phyloP scores from a whole-genome alignment of 2,888 invertebrate species.

The Emmelina monodactyla region DNA sequence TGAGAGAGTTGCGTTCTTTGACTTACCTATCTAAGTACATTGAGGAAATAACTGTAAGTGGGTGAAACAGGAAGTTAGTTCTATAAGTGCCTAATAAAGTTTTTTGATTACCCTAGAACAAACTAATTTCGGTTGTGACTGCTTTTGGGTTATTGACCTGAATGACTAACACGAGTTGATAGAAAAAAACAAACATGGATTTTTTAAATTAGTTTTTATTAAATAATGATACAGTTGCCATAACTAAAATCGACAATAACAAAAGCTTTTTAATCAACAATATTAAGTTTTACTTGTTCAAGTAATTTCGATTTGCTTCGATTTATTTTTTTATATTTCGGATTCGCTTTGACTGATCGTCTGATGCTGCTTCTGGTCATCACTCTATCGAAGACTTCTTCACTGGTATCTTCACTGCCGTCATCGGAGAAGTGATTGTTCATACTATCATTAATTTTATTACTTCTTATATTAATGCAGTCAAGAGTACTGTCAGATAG shows the following conservation, averaged over 20 bases:
- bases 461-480: slow-evolving; percentile 37
- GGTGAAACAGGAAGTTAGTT: too few species aligned
- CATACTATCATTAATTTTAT: slow-evolving; percentile 54
- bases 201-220: too few species aligned
- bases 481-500: slow-evolving; percentile 38
- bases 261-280: slow-evolving; percentile 30
- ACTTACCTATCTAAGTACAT: too few species aligned
- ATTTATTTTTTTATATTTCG: slow-evolving; percentile 60
- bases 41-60: too few species aligned
- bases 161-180: too few species aligned
- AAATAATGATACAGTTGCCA: not conserved
- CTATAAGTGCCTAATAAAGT: too few species aligned
- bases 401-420: slow-evolving; percentile 58
- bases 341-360: slow-evolving; percentile 55
- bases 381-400: slow-evolving; percentile 54
- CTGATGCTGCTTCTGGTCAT: slow-evolving; percentile 55
- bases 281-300: slow-evolving; percentile 54
- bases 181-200: too few species aligned
- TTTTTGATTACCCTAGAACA: too few species aligned
- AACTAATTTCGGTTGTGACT: too few species aligned
- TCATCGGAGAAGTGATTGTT: slow-evolving; percentile 59
- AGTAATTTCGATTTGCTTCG: slow-evolving; percentile 51
- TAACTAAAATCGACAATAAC: not conserved
- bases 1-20: too few species aligned
- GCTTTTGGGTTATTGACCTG: too few species aligned